Base-by-base conservation (phyloP, 2,888 invertebrate species). In the Pecten maximus region DNA sequence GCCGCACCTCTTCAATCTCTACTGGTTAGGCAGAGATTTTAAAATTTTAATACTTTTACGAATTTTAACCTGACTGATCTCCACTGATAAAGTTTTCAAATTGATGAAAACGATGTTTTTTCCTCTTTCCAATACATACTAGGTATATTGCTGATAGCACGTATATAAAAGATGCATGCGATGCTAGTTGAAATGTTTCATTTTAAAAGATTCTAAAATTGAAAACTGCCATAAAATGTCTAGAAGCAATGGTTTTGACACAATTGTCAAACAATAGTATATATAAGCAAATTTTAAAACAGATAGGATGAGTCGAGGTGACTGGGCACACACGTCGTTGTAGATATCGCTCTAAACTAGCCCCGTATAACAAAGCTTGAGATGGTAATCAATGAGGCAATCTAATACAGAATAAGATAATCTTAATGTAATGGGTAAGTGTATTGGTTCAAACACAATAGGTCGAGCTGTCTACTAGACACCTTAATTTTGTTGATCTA, bases 1-100 rank as follows among this genome's bases (percentile, higher is more conserved):
- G 74, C 74, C 74, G 35, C 35, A 35, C 74, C 74, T 74, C 74
- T 28, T 74, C 74, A 74, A 74, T 74, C 74, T 74, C 74, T 74
- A 28, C 74, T 74, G 74, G 35, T 74, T 74, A 74, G 74, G 74
- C 12, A 10, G 35, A 74, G 74, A 74, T 74, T 74, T 74, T 74
- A 74, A 74, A 54, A 74, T 74, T 74, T 74, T 74, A 74, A 74
- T 74, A 74, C 74, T 74, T 74, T 74, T 74, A 74, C 74, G 74
- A 74, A 74, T 74, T 74, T 74, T 74, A 74, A 28, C 74, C 74
- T 74, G 74, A 74, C 74, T 74, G 74, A 74, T 74, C 74, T 35
- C 10, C 3, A 35, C 74, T 74, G 74, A 74, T 74, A 74, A 2
- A 74, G 74, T 74, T 74, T 74, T 74, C 74, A 74, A 74, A 74